Percentiles rank a stretch among this genome's conserved stretches.
Conservation (phyloP, 2,888 invertebrate genomes). For the Callyntrura guangdongensis region DNA sequence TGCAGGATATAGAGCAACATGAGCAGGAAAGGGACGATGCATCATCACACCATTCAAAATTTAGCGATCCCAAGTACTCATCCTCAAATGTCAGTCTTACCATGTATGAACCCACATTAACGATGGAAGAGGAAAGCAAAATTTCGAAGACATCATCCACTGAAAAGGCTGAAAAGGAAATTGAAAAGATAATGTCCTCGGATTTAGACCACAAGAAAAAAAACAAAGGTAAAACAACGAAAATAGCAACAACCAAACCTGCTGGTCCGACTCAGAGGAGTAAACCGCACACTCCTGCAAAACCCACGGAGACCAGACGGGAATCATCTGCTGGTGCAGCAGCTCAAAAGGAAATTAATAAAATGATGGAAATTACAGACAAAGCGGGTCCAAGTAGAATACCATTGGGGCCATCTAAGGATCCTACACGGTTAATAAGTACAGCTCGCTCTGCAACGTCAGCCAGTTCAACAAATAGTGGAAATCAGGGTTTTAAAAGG, state of each 20-base stretch:
- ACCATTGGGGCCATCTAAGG: neutral
- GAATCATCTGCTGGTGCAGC: neutral
- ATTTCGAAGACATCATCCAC: neutral
- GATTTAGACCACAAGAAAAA: neutral
- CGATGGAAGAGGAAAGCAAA: neutral
- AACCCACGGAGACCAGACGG: too few relatives aligned
- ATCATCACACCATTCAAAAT: neutral
- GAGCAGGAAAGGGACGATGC: neutral
- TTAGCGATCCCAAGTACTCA: slow-evolving; percentile 22
- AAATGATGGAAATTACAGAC: neutral
- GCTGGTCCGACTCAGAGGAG: too few relatives aligned
- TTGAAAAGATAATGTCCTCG: neutral
- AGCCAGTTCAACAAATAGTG: too few relatives aligned
- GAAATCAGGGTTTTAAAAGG: too few relatives aligned
- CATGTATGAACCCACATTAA: neutral
- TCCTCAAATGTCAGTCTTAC: neutral
- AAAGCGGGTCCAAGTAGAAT: neutral
- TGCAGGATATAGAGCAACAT: slow-evolving; percentile 13
- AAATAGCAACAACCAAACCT: too few relatives aligned
- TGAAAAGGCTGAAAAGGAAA: neutral
- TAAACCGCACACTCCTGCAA: neutral
- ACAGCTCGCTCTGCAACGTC: neutral
- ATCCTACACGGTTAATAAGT: neutral
- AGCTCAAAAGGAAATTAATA: neutral
- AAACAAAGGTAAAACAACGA: neutral